Evolutionary conservation across 35 echinoderm and acorn worm species (phyloP).

Genomic region (Apostichopus parvimensis): DNA sequence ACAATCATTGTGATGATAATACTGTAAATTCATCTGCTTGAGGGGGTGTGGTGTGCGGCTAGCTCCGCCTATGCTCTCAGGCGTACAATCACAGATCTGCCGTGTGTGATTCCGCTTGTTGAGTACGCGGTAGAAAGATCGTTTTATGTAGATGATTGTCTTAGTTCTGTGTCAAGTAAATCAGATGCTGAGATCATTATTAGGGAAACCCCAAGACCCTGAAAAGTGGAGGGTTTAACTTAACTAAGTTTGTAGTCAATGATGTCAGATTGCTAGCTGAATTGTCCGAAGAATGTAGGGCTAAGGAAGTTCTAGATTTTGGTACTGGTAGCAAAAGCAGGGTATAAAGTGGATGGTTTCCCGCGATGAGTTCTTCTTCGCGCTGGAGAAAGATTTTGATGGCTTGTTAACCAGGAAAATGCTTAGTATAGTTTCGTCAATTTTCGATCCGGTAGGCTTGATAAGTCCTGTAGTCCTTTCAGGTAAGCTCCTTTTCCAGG

Average conservation of each 20-base stretch:
- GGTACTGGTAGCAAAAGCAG: background rate
- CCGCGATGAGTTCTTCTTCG: slow-evolving; percentile 44
- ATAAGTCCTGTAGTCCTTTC: slow-evolving; percentile 52
- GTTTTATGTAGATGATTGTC: slow-evolving; percentile 47
- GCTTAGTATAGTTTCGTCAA: slow-evolving; percentile 59
- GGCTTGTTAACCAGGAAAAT: slow-evolving; percentile 57
- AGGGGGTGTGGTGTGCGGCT: slow-evolving; percentile 15
- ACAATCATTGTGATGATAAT: too few relatives aligned
- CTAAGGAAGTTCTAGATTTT: slow-evolving; percentile 41
- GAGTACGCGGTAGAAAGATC: background rate
- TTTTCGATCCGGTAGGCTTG: slow-evolving; percentile 67
- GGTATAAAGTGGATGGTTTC: slow-evolving; percentile 30
- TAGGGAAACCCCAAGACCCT: slow-evolving; percentile 43
- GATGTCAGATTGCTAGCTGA: slow-evolving; percentile 1
- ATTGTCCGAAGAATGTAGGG: slow-evolving; percentile 12
- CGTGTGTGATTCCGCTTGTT: background rate
- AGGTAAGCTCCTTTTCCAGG: slow-evolving; percentile 46
- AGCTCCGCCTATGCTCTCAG: slow-evolving; percentile 22
- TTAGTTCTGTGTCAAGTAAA: background rate
- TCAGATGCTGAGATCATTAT: background rate
- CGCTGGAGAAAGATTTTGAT: background rate
- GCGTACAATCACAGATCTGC: background rate
- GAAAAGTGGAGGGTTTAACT: slow-evolving; percentile 42
- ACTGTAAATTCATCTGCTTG: slow-evolving; percentile 37
- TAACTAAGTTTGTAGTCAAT: slow-evolving; percentile 62